A percentile compares a stretch with the other conserved stretches of the same genome.
Conservation (phyloP, 2,888 invertebrate genomes). For the Drosophila anomalata region DNA sequence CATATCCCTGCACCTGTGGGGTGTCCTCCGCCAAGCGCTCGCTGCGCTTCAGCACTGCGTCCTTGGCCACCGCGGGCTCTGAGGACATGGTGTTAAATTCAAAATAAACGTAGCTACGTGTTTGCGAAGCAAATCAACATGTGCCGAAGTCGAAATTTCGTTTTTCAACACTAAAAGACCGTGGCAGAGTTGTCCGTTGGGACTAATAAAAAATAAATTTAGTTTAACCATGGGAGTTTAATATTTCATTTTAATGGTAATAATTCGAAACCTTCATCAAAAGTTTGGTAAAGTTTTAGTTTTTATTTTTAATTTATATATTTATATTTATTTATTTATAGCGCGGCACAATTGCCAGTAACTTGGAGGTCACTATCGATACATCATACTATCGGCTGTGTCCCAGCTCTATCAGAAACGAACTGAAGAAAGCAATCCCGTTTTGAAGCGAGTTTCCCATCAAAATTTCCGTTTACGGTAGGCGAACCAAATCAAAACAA, state of each 20-base stretch:
- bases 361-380: constrained; percentile 13
- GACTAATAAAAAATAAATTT: background rate
- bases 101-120: constrained; percentile 17
- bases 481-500: constrained; percentile 14
- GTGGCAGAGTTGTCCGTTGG: background rate
- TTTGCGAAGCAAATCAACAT: constrained; percentile 8
- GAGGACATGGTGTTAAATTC: constrained; percentile 63
- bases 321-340: background rate
- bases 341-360: background rate
- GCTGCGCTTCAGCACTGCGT: constrained; percentile 90
- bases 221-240: background rate
- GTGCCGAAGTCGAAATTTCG: constrained; percentile 1
- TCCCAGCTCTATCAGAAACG: constrained; percentile 24
- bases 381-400: constrained; percentile 16
- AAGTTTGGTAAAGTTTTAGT: background rate
- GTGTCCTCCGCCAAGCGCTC: constrained; percentile 88
- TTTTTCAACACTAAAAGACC: background rate
- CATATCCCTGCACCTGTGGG: constrained; percentile 92
- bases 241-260: background rate
- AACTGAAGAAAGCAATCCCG: constrained; percentile 29
- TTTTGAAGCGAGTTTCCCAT: constrained; percentile 32
- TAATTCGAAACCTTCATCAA: background rate
- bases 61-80: constrained; percentile 86
- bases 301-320: background rate
- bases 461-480: constrained; percentile 36